Conservation (phyloP, 2,888 invertebrate species). For the Nebria brevicollis region DNA sequence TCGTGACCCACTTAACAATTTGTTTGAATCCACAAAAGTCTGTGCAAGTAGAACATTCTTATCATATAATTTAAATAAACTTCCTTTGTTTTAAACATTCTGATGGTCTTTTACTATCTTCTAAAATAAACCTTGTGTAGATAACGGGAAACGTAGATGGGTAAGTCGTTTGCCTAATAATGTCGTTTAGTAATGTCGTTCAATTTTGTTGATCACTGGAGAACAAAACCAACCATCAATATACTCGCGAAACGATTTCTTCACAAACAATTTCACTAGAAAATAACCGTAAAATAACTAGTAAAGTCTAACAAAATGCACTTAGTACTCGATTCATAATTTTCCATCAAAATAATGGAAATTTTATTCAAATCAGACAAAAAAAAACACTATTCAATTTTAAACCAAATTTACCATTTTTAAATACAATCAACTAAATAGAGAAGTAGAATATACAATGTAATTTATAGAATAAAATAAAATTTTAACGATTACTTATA, state of each 20-base stretch:
- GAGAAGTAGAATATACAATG: too few relatives aligned
- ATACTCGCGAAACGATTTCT: conserved; percentile 13
- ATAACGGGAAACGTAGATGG: not conserved
- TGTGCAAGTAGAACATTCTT: not conserved
- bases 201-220: conserved; percentile 2
- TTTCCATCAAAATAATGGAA: not conserved
- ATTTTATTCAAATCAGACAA: not conserved
- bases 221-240: conserved; percentile 4
- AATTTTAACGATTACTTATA: too few relatives aligned
- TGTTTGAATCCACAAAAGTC: too few relatives aligned
- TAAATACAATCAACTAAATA: too few relatives aligned
- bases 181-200: conserved; percentile 17
- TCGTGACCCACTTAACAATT: too few relatives aligned
- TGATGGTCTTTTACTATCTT: not conserved
- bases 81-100: not conserved
- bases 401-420: not conserved
- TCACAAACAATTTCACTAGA: conserved; percentile 2
- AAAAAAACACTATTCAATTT: not conserved
- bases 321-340: not conserved
- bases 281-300: conserved; percentile 2
- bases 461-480: too few relatives aligned
- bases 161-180: conserved; percentile 19
- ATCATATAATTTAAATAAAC: not conserved
- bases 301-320: not conserved
- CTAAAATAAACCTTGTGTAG: conserved; percentile 6